phyloP scores from a whole-genome alignment of 2,797 vertebrate species.

The Bradypodion ventrale region DNA sequence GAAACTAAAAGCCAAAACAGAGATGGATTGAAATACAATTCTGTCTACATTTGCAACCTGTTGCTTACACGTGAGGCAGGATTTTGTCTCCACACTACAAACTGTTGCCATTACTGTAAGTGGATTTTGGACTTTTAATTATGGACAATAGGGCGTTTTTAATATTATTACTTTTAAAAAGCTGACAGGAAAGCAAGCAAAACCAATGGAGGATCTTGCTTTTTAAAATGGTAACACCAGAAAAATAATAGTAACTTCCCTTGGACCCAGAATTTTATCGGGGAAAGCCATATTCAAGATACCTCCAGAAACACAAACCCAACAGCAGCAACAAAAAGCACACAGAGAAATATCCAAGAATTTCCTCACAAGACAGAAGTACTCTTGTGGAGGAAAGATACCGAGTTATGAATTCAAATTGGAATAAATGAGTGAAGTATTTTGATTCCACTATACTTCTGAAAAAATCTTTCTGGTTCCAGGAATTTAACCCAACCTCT shows the following conservation, averaged over 20 bases:
- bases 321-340: neutral
- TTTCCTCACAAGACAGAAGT: too few relatives aligned
- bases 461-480: neutral
- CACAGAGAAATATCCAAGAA: neutral
- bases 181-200: neutral
- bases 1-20: neutral
- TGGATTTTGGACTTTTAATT: neutral
- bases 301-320: too few relatives aligned
- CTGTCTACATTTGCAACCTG: neutral
- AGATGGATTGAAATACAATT: neutral
- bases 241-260: neutral
- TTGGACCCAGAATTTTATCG: too few relatives aligned
- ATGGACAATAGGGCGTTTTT: neutral
- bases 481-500: neutral
- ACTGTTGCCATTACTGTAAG: neutral
- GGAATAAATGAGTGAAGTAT: neutral
- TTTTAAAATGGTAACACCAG: neutral
- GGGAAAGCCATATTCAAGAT: neutral
- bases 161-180: neutral
- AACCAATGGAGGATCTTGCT: neutral
- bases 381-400: neutral
- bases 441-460: neutral
- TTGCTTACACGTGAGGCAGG: neutral
- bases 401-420: neutral
- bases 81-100: neutral